These are phyloP conservation scores for Corythoichthys haematopterus DNA, from an alignment of 2,113 vertebrate genomes.

Conservation along the genomic window DNA sequence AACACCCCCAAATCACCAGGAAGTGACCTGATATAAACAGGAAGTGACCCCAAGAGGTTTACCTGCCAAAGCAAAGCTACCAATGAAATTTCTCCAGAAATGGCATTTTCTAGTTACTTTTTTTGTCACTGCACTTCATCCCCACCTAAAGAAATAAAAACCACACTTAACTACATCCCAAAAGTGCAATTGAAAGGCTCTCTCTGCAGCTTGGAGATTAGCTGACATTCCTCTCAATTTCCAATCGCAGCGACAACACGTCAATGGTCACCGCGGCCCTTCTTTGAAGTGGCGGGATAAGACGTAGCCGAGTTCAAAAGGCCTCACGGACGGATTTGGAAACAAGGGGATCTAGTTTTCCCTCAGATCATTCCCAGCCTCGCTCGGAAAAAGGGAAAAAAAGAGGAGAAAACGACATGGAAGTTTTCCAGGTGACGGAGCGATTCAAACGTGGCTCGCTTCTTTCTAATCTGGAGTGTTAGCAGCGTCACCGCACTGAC, in stretches of 20 bases:
- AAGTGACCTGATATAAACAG: no score
- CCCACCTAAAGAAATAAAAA: no score
- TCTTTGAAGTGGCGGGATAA: slow-evolving; percentile 59
- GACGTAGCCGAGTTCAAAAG: slow-evolving; percentile 35
- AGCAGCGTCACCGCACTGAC: not conserved
- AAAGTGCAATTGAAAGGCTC: slow-evolving; percentile 40
- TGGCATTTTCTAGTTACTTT: no score
- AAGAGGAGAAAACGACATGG: slow-evolving; percentile 6
- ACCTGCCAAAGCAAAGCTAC: no score
- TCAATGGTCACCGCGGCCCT: slow-evolving; percentile 35
- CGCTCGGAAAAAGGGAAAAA: slow-evolving; percentile 22
- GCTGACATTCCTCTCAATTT: slow-evolving; percentile 46
- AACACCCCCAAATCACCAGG: no score
- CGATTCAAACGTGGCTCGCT: slow-evolving; percentile 25
- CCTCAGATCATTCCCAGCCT: slow-evolving; percentile 49
- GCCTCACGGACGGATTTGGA: slow-evolving; percentile 37
- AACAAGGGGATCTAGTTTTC: slow-evolving; percentile 41
- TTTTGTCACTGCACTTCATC: no score
- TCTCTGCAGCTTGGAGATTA: slow-evolving; percentile 60
- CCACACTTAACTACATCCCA: slow-evolving; percentile 32
- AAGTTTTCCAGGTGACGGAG: slow-evolving; percentile 12
- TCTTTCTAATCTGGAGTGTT: not conserved
- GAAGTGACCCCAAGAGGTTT: no score
- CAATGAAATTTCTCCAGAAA: no score
- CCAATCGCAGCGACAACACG: slow-evolving; percentile 21